Conservation (phyloP, 2,888 invertebrate genomes). For the Blastobasis adustella region DNA sequence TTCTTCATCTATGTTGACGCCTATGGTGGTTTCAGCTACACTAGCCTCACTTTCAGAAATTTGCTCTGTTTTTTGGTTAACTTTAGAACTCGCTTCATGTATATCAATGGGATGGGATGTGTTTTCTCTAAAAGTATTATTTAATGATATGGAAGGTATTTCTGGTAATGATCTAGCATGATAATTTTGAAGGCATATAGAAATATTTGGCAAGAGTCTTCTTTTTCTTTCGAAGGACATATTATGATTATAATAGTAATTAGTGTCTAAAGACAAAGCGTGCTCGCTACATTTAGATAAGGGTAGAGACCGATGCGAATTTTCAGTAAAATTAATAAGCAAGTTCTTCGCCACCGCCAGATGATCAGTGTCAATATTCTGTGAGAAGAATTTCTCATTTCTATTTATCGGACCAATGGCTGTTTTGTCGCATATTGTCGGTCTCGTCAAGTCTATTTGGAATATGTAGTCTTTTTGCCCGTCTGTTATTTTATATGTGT, state of each 20-base stretch:
- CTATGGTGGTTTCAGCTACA: slow-evolving; percentile 68
- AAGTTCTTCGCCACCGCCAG: too few relatives aligned
- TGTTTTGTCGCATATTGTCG: background rate
- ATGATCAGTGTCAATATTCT: too few relatives aligned
- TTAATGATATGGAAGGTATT: slow-evolving; percentile 18
- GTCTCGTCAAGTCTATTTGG: slow-evolving; percentile 29
- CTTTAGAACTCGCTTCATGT: too few relatives aligned
- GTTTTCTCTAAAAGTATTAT: background rate
- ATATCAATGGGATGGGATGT: too few relatives aligned
- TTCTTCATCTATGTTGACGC: slow-evolving; percentile 54
- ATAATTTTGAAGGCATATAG: slow-evolving; percentile 17
- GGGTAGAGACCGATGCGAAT: too few relatives aligned
- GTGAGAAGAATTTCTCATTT: too few relatives aligned
- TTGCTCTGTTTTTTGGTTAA: too few relatives aligned
- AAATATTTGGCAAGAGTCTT: slow-evolving; percentile 27
- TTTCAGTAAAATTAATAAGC: too few relatives aligned
- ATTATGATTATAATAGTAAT: slow-evolving; percentile 8
- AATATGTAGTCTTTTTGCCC: slow-evolving; percentile 40
- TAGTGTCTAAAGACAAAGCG: slow-evolving; percentile 18
- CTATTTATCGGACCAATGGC: too few relatives aligned
- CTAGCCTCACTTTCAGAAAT: slow-evolving; percentile 66
- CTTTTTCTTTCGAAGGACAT: slow-evolving; percentile 8
- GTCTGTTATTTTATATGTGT: slow-evolving; percentile 47
- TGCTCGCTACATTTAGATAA: slow-evolving; percentile 4
- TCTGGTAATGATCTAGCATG: slow-evolving; percentile 26